Conservation (phyloP, 2,888 invertebrate genomes). For the Caenorhabditis sinica region DNA sequence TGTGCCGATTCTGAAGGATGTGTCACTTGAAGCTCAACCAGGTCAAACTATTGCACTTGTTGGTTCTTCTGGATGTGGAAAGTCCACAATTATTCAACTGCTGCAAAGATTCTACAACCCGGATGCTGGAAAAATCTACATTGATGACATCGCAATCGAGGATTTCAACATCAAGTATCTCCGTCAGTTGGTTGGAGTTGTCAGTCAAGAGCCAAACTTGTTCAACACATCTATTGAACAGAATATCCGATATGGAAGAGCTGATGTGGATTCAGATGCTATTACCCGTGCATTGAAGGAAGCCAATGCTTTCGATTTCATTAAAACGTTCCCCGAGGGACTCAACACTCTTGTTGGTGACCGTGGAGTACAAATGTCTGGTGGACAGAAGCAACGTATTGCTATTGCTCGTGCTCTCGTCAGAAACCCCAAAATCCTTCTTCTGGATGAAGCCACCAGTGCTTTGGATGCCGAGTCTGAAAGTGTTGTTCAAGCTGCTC, state of each 20-base stretch:
- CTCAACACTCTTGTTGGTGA: conserved; percentile 85
- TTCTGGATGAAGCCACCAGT: conserved; percentile 79
- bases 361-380: conserved; percentile 85
- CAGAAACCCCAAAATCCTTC: conserved; percentile 72
- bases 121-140: conserved; percentile 77
- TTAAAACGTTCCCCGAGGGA: conserved; percentile 83
- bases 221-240: conserved; percentile 86
- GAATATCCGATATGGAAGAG: conserved; percentile 84
- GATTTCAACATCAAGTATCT: conserved; percentile 85
- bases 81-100: conserved; percentile 75
- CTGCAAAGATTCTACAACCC: conserved; percentile 80
- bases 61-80: conserved; percentile 80
- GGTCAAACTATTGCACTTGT: conserved; percentile 80
- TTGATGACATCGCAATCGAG: conserved; percentile 85
- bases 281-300: conserved; percentile 80
- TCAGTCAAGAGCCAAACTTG: conserved; percentile 87
- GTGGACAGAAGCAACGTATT: conserved; percentile 85
- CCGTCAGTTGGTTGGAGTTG: conserved; percentile 84
- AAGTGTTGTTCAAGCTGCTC: conserved; percentile 75
- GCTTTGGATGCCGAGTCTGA: conserved; percentile 78
- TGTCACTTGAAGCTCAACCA: conserved; percentile 75
- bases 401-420: conserved; percentile 84
- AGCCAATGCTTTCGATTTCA: conserved; percentile 85
- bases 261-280: conserved; percentile 73
- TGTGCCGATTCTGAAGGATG: conserved; percentile 80